phyloP scores from a whole-genome alignment of 2,113 vertebrate genomes.

The Odocoileus hemionus region DNA sequence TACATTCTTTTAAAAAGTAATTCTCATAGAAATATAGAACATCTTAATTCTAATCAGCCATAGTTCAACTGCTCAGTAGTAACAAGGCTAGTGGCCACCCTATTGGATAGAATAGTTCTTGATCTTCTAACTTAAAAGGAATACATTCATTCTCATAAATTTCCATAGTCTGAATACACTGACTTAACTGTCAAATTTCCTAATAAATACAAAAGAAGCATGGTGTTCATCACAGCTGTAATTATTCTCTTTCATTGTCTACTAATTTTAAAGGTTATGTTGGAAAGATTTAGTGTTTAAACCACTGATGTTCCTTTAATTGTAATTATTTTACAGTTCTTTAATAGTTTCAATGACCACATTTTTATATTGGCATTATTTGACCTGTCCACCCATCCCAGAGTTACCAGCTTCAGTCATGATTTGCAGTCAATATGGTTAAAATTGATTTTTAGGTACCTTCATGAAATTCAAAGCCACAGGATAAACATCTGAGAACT shows the following conservation, averaged over 20 bases:
- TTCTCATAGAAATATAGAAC: neutral
- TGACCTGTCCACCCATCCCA: neutral
- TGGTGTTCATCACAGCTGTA: neutral
- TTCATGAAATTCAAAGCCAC: constrained; percentile 87
- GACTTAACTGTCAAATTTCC: neutral
- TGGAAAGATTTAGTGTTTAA: neutral
- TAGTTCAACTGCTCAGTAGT: neutral
- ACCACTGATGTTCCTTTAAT: neutral
- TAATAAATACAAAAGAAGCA: neutral
- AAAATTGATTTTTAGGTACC: constrained; percentile 72
- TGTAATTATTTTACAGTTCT: constrained; percentile 13
- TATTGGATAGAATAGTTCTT: neutral
- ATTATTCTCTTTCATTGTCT: neutral
- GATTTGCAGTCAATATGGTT: neutral
- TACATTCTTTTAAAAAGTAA: neutral
- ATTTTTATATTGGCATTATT: neutral
- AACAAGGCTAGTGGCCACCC: neutral
- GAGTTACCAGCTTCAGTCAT: neutral
- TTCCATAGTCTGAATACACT: neutral
- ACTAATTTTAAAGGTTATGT: neutral
- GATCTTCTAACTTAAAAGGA: neutral
- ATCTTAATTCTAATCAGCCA: neutral
- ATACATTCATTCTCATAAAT: neutral
- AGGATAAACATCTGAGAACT: constrained; percentile 82
- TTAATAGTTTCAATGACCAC: neutral